Conservation (phyloP, 2,797 vertebrate genomes). For the Hoplostethus atlanticus region DNA sequence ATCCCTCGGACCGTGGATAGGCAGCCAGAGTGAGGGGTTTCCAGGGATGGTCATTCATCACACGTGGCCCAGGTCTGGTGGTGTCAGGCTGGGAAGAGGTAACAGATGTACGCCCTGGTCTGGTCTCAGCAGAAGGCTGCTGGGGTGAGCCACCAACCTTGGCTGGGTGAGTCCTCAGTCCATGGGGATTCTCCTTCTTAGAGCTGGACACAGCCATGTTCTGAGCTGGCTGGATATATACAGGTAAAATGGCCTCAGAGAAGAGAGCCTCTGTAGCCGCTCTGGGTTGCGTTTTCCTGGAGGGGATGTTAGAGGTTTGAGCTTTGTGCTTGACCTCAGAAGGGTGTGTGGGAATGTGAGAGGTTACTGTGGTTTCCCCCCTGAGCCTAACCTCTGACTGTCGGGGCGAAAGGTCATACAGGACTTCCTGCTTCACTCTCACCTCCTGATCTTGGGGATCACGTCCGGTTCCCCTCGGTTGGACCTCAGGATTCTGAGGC, state of each 20-base stretch:
- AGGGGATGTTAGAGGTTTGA: constrained; percentile 51
- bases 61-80: constrained; percentile 75
- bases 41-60: constrained; percentile 90
- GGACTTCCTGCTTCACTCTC: constrained; percentile 45
- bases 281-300: constrained; percentile 63
- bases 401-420: constrained; percentile 48
- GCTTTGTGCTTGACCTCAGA: constrained; percentile 66
- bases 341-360: constrained; percentile 45
- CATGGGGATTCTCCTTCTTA: constrained; percentile 59
- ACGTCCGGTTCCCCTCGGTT: constrained; percentile 34
- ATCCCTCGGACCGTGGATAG: constrained; percentile 92
- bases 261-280: constrained; percentile 53
- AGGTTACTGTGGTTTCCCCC: constrained; percentile 36
- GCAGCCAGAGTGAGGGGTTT: constrained; percentile 92
- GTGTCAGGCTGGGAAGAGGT: constrained; percentile 67
- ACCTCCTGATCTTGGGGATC: constrained; percentile 58
- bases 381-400: constrained; percentile 42
- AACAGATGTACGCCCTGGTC: constrained; percentile 53
- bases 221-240: constrained; percentile 47
- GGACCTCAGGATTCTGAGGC: constrained; percentile 39
- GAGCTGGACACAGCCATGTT: constrained; percentile 42
- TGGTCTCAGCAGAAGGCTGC: constrained; percentile 58
- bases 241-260: constrained; percentile 47
- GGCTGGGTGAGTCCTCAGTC: constrained; percentile 62
- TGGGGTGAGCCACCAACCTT: constrained; percentile 51